A percentile compares a stretch with the other conserved stretches of the same genome.
Evolutionary conservation across 35 echinoderm and acorn worm species (phyloP).

Genomic region (Chiridota heheva): DNA sequence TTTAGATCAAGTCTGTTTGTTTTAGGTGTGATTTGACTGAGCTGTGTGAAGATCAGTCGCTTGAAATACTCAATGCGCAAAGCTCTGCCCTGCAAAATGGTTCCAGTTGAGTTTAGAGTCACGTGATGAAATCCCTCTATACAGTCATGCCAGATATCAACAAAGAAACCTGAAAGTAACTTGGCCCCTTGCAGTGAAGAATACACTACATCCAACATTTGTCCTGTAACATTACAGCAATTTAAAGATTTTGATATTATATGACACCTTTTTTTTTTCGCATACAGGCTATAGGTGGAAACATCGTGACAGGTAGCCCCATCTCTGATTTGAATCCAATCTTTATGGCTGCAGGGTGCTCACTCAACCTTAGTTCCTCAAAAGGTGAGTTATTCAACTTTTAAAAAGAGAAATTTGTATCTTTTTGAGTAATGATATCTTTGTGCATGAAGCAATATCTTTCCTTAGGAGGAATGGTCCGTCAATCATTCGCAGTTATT

Average conservation of each 20-base stretch:
- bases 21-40: no score
- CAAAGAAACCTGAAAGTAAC: neutral
- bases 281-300: slow-evolving; percentile 65
- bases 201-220: neutral
- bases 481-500: no score
- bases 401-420: no score
- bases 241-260: neutral
- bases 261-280: neutral
- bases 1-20: no score
- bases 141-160: neutral
- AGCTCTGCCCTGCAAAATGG: no score
- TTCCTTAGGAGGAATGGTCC: no score
- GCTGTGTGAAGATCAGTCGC: no score
- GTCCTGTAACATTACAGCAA: neutral
- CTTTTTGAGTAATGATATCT: no score
- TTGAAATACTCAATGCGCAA: no score
- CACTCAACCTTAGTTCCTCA: slow-evolving; percentile 46
- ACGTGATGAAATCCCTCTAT: no score
- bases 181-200: neutral
- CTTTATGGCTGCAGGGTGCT: slow-evolving; percentile 83
- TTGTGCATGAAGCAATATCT: no score
- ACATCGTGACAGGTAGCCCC: slow-evolving; percentile 90
- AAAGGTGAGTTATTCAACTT: slow-evolving; percentile 23
- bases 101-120: no score
- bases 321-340: slow-evolving; percentile 94